These are phyloP conservation scores for Megaceryle maxima DNA, from an alignment of 2,113 vertebrate species.

Conservation along the genomic window DNA sequence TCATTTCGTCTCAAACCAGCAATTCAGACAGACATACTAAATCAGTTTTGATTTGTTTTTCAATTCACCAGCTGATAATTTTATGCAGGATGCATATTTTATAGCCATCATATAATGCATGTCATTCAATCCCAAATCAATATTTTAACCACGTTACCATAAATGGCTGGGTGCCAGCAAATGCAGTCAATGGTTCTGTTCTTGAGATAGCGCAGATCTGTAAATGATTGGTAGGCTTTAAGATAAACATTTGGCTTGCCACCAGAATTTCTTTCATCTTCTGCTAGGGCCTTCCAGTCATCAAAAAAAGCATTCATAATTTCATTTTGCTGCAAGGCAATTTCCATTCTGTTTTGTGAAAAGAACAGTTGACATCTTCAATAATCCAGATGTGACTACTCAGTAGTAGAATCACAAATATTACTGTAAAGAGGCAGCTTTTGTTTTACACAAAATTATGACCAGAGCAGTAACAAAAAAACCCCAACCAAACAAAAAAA, in stretches of 20 bases:
- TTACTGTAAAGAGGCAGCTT: background rate
- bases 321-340: conserved; percentile 87
- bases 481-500: too few species aligned
- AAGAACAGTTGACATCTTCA: background rate
- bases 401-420: background rate
- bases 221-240: conserved; percentile 83
- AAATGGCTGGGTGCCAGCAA: conserved; percentile 88
- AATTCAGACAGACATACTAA: background rate
- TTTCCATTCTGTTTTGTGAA: conserved; percentile 78
- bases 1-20: background rate
- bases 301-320: conserved; percentile 85
- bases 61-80: background rate
- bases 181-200: conserved; percentile 84
- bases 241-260: conserved; percentile 77
- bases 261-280: conserved; percentile 72
- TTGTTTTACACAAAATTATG: background rate
- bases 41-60: background rate
- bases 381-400: background rate
- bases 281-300: conserved; percentile 81
- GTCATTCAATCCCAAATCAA: background rate
- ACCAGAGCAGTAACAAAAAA: background rate
- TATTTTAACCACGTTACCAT: conserved; percentile 74
- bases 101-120: background rate
- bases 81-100: background rate
- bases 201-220: conserved; percentile 76